Evolutionary conservation across 2,888 invertebrate species (phyloP).

Genomic region (Rutpela maculata): DNA sequence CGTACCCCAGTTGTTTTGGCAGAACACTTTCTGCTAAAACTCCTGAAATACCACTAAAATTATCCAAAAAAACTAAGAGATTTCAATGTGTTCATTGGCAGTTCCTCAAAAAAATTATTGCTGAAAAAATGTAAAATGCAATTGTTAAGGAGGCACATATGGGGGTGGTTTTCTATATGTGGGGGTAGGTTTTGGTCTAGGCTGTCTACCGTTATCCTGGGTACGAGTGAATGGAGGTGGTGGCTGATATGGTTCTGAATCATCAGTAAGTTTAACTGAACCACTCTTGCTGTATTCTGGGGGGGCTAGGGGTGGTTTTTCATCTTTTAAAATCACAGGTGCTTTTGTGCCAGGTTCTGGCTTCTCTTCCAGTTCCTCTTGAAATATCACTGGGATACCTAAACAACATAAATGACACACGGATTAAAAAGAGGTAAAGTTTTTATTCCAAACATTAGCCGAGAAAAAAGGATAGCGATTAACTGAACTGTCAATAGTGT

Average conservation of each 20-base stretch:
- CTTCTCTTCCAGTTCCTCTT: conserved; percentile 96
- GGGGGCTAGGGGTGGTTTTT: conserved; percentile 93
- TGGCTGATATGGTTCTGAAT: conserved; percentile 90
- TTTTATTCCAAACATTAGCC: no score
- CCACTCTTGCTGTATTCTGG: conserved; percentile 82
- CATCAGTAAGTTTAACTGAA: conserved; percentile 72
- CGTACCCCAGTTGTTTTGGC: conserved; percentile 35
- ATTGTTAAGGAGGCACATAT: conserved; percentile 95
- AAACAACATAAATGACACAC: conserved; percentile 26
- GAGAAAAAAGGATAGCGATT: no score
- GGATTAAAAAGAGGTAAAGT: no score
- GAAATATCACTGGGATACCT: conserved; percentile 90
- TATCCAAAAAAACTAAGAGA: conserved; percentile 42
- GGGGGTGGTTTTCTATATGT: conserved; percentile 97
- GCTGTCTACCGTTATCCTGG: conserved; percentile 84
- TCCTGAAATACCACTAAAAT: conserved; percentile 33
- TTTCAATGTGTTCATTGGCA: conserved; percentile 54
- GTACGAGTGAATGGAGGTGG: conserved; percentile 89
- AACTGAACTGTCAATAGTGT: no score
- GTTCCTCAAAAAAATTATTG: conserved; percentile 63
- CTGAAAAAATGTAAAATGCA: conserved; percentile 71
- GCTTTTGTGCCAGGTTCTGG: conserved; percentile 92
- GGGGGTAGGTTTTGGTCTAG: conserved; percentile 89
- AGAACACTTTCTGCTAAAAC: conserved; percentile 25
- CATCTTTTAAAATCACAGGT: conserved; percentile 95